phyloP scores from a whole-genome alignment of 1,140 invertebrate genomes.

The Argopecten irradians region DNA sequence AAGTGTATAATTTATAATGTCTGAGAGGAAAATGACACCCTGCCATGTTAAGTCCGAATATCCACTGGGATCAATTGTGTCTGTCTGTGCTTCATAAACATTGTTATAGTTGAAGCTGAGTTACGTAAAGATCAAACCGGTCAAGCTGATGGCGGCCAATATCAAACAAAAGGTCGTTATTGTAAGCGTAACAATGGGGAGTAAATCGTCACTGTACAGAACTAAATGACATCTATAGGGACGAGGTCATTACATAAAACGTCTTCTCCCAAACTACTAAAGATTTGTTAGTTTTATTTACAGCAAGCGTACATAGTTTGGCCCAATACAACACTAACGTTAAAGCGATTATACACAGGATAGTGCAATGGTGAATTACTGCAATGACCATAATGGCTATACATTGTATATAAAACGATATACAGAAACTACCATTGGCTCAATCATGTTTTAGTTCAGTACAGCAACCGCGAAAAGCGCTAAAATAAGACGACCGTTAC shows the following conservation, averaged over 20 bases:
- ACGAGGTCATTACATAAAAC: neutral
- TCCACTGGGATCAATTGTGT: neutral
- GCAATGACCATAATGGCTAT: too few species aligned
- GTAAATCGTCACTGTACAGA: neutral
- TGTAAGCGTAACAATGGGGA: neutral
- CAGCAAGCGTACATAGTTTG: too few species aligned
- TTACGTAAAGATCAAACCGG: neutral
- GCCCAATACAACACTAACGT: too few species aligned
- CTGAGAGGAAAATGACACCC: neutral
- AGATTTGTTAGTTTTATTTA: neutral
- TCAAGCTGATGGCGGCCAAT: neutral
- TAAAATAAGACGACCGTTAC: too few species aligned
- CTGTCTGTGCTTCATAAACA: neutral
- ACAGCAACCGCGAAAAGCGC: too few species aligned
- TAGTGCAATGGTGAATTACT: too few species aligned
- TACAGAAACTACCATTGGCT: too few species aligned
- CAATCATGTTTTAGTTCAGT: too few species aligned
- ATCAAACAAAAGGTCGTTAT: neutral
- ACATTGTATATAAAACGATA: too few species aligned
- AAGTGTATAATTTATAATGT: neutral
- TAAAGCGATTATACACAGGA: too few species aligned
- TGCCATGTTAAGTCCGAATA: neutral
- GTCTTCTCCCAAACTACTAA: neutral
- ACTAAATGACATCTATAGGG: neutral
- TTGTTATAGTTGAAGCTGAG: neutral